Percentiles rank a stretch among this genome's conserved stretches.
These are phyloP conservation scores for Periparus ater DNA, from an alignment of 2,797 vertebrate species.

Conservation along the genomic window DNA sequence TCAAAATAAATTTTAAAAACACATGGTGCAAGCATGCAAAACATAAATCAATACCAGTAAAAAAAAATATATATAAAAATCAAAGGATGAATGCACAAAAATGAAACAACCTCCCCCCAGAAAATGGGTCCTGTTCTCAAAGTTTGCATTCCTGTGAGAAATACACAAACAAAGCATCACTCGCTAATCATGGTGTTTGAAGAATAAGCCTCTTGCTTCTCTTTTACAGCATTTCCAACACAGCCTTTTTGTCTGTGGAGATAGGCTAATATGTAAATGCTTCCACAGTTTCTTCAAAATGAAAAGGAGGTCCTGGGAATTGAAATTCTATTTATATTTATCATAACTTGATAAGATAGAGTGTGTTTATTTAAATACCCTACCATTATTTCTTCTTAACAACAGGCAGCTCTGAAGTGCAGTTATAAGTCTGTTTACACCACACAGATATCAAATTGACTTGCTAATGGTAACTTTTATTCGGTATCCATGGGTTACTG, in stretches of 20 bases:
- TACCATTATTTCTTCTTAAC: conserved; percentile 74
- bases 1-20: not conserved
- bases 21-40: not conserved
- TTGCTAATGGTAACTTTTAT: conserved; percentile 99
- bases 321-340: conserved; percentile 71
- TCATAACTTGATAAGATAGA: conserved; percentile 66
- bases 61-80: conserved; percentile 30
- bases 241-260: conserved; percentile 43
- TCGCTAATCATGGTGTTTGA: not conserved
- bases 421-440: conserved; percentile 94
- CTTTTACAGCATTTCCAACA: conserved; percentile 15
- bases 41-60: not conserved
- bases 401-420: conserved; percentile 81
- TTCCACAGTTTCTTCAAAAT: conserved; percentile 27
- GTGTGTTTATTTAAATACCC: conserved; percentile 69
- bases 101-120: not conserved
- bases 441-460: conserved; percentile 98
- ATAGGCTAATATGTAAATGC: conserved; percentile 27
- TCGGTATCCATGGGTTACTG: conserved; percentile 99
- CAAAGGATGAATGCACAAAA: not conserved
- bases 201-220: not conserved
- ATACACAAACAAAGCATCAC: not conserved
- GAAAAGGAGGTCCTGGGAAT: conserved; percentile 40
- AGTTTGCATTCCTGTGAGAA: conserved; percentile 9
- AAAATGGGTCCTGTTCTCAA: not conserved